Evolutionary conservation across 2,888 invertebrate species (phyloP), one percentile per base, ranked within the genome.

Genomic region (Erebia palarica): DNA sequence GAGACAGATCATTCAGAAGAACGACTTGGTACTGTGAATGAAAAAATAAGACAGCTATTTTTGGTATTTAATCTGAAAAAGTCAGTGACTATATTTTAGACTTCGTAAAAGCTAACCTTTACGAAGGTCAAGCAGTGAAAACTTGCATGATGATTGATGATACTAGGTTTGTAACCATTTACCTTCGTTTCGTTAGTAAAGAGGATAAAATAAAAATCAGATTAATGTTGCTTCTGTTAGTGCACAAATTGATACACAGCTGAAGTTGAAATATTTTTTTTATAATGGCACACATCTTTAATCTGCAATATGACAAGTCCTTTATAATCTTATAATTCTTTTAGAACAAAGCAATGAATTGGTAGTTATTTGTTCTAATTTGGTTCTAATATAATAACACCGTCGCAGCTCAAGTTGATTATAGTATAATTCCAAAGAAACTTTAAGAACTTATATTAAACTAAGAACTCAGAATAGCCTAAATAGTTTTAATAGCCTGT

Each of bases 11-110:
- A 81, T 76, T 83, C 55, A 82, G 92, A 74, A 84, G 93, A 81
- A 93, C 94, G 0, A 94, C 93, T 16, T 94, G 94, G 94, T 94
- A 94, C 77, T 92, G 93, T 77, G 93, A 94, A 84, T 92, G 89
- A 93, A 75, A 67, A 27, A 18, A 58, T 42, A 70, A 72, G 4
- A 63, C 58, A 49, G 36, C 47, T 55, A 49, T 63, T 64, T 60
- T 59, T 55, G 69, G 65, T 68, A 21, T 21, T 57, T 21, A 70
- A 18, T 63, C 47, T 66, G 51, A 70, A 64, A 16, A 27, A 58
- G 49, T 47, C 63, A 71, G 59, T 67, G 67, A 71, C 55, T 65
- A 55, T 55, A 64, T 72, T 74, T 65, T 73, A 64, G 71, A 18
- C 27, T 42, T 14, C 1, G 21, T 47, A 44, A 21, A 44, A 27